Conservation (phyloP, 2,888 invertebrate species). For the Serripes groenlandicus region DNA sequence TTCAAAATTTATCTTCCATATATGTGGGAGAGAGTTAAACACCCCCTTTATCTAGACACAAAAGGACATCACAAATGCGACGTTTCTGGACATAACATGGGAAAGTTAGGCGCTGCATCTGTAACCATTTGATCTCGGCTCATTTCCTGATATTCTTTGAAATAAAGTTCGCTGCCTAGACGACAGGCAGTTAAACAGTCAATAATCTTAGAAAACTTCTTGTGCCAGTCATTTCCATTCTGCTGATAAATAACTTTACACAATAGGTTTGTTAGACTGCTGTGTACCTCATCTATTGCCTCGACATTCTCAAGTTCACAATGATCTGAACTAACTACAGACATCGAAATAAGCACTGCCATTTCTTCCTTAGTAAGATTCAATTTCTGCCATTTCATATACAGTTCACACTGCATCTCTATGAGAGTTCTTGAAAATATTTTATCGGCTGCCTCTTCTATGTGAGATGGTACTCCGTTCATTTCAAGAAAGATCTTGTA, state of each 20-base stretch:
- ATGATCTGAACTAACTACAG: constrained; percentile 52
- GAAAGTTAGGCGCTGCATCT: constrained; percentile 57
- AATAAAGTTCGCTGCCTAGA: constrained; percentile 54
- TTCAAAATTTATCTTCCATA: neutral
- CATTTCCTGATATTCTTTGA: constrained; percentile 61
- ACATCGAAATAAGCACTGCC: constrained; percentile 56
- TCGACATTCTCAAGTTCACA: constrained; percentile 48
- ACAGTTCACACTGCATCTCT: constrained; percentile 41
- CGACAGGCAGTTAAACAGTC: constrained; percentile 48
- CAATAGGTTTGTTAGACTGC: constrained; percentile 37
- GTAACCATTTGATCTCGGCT: constrained; percentile 62
- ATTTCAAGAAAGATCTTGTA: constrained; percentile 58
- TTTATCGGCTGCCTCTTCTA: constrained; percentile 67
- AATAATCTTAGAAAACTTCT: constrained; percentile 57
- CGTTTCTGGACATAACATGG: constrained; percentile 48
- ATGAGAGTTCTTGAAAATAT: constrained; percentile 60
- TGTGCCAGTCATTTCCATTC: constrained; percentile 40
- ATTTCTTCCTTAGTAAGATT: constrained; percentile 52
- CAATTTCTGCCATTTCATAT: constrained; percentile 53
- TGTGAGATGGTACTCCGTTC: constrained; percentile 62
- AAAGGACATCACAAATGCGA: neutral
- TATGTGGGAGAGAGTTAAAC: neutral
- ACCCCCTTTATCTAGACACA: neutral
- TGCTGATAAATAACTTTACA: constrained; percentile 36
- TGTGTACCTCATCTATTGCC: constrained; percentile 51